Base-by-base conservation (phyloP, 2,113 vertebrate species). In the Suricata suricatta region DNA sequence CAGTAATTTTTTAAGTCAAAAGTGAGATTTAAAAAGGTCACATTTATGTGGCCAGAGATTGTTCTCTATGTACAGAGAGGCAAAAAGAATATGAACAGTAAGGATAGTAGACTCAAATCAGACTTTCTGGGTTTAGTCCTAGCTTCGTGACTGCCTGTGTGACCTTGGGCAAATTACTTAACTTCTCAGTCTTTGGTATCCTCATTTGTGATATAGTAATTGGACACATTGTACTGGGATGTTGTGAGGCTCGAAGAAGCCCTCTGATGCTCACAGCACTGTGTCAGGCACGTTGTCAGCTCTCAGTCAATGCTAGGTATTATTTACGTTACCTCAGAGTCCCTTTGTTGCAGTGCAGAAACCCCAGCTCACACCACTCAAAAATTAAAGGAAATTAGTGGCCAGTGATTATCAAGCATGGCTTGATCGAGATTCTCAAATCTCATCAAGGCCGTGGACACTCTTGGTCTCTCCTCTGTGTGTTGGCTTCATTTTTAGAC, bases 391-490 rank as follows among this genome's bases (percentile, higher is more conserved):
- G 50, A 93, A 85, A 89, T 71, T 88, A 71, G 64, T 77, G 68
- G 41, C 12, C 50, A 89, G n/a, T 64, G 50, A 50, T 77, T 54
- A 85, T 74, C 50, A 81, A 88, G 41, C 38, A 31, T 44, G 38
- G 57, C 23, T 96, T 97, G 60, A 86, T 85, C 87, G 79, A 86
- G 35, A 71, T 85, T 31, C 19, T 93, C 57, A 86, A 21, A 81
- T 96, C 72, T 89, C 93, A 79, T 33, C 44, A 89, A 91, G 44
- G 72, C 31, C 33, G 57, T 74, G 27, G 17, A 57, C 16, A 71
- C 31, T 85, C 68, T 17, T 93, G 71, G 23, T 81, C 10, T 93
- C 50, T 88, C 19, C 84, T 66, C 33, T 47, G 9, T 84, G 35
- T 71, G n/a, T 88, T 76, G 64, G 31, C 38, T 93, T 96, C 44